These are phyloP conservation scores for Anastatus disparis DNA, from an alignment of 1,140 invertebrate species.

Conservation along the genomic window DNA sequence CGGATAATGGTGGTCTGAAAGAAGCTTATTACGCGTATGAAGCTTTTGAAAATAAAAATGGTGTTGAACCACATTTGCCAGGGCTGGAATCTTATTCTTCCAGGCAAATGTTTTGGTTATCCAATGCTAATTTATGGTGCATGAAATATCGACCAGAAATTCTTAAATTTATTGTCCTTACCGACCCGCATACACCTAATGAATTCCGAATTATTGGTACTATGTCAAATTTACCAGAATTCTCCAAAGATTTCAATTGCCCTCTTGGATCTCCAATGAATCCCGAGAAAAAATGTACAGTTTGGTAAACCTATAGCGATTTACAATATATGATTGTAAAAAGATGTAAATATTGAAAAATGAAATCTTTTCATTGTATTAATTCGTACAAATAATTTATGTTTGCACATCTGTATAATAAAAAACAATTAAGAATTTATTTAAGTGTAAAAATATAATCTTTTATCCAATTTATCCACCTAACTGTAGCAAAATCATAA, in stretches of 20 bases:
- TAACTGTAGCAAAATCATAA: too few relatives aligned
- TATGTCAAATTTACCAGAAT: slow-evolving; percentile 90
- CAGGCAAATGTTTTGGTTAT: slow-evolving; percentile 75
- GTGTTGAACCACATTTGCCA: slow-evolving; percentile 61
- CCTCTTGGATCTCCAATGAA: slow-evolving; percentile 86
- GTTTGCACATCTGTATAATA: too few relatives aligned
- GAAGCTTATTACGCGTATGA: slow-evolving; percentile 70
- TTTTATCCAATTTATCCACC: too few relatives aligned
- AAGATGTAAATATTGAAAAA: too few relatives aligned
- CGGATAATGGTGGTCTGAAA: slow-evolving; percentile 73
- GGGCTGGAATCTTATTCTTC: slow-evolving; percentile 63
- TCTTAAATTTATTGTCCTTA: slow-evolving; percentile 68
- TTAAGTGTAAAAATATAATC: too few relatives aligned
- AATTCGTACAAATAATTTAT: too few relatives aligned
- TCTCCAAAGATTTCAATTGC: slow-evolving; percentile 89
- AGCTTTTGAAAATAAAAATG: slow-evolving; percentile 59
- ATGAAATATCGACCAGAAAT: slow-evolving; percentile 67
- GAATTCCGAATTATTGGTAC: slow-evolving; percentile 88
- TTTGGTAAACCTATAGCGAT: too few relatives aligned
- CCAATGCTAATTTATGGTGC: slow-evolving; percentile 70
- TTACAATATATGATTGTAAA: too few relatives aligned
- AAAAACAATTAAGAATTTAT: too few relatives aligned
- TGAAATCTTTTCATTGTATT: too few relatives aligned
- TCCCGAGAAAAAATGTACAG: slow-evolving; percentile 85
- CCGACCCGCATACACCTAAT: slow-evolving; percentile 82